These are phyloP conservation scores for Lasiurus borealis DNA, from an alignment of 2,113 vertebrate genomes.

Conservation along the genomic window DNA sequence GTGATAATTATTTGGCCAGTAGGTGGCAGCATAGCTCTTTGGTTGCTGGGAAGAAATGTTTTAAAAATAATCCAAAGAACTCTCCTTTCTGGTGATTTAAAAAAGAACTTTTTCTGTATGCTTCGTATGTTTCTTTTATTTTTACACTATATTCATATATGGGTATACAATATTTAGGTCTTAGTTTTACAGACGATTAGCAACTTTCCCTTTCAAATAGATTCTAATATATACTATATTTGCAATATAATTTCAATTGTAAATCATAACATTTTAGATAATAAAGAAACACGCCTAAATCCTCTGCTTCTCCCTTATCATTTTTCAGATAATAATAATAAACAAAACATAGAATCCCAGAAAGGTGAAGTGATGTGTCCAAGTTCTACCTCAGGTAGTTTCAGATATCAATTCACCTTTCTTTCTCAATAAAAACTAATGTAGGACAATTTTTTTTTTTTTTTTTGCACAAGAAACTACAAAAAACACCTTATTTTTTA, in stretches of 20 bases:
- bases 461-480: not conserved
- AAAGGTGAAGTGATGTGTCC: not conserved
- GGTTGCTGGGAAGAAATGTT: not conserved
- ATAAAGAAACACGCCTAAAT: not conserved
- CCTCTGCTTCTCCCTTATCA: not conserved
- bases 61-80: not conserved
- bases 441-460: not conserved
- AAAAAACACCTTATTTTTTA: not conserved
- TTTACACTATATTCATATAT: not conserved
- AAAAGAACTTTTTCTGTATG: not conserved
- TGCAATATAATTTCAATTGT: slow-evolving; percentile 1
- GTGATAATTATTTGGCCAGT: slow-evolving; percentile 57
- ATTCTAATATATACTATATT: not conserved
- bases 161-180: not conserved
- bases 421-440: not conserved
- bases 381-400: not conserved
- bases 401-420: slow-evolving; percentile 29
- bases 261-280: not conserved
- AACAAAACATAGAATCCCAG: not conserved
- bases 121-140: slow-evolving; percentile 7
- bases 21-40: slow-evolving; percentile 88
- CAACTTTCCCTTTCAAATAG: not conserved
- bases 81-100: not conserved
- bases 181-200: not conserved
- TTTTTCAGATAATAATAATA: not conserved